Evolutionary conservation across 2,888 invertebrate species (phyloP), one percentile per base, ranked within the genome.

Genomic region (Tridacna gigas): DNA sequence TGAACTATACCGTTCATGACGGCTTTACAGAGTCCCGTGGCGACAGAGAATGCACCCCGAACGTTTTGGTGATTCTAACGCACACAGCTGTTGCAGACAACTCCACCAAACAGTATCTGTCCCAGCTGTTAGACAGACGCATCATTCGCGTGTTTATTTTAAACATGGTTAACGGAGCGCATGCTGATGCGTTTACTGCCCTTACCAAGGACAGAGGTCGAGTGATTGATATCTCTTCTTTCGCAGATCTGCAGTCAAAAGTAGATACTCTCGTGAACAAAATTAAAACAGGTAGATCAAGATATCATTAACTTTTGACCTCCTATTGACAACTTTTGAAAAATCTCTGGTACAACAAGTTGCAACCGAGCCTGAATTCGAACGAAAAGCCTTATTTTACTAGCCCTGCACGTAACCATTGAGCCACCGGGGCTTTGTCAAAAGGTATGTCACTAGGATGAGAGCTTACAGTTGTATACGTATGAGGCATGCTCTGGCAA

Each of bases 21-120:
- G 83, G 75, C 37, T 83, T 83, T 56, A 69, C 45, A 25, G 18
- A 56, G 12, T n/a, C 51, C n/a, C 20, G n/a, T 26, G 83, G 83
- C 3, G 77, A 79, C 51, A 76, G 79, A 60, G 74, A 63, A 48
- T 73, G 77, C 61, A 66, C 77, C 20, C 74, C 83, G 12, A 79
- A 83, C 26, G 26, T 74, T 28, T 48, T 83, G 11, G 15, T 83
- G 0, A 25, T 76, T 22, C 65, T 83, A 13, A 73, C 79, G 0
- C 83, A 83, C 37, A 47, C 63, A 12, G 28, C 56, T 0, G 25
- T 78, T 4, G 48, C 25, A 0, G 63, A 74, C n/a, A 13, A 45
- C 0, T 15, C 15, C 12, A 28, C 45, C 3, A 45, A 22, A 45
- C 26, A 15, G 22, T n/a, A 66, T 22, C 28, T 75, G 5, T 15